Evolutionary conservation across 2,888 invertebrate genomes (phyloP).

Genomic region (Dryocosmus kuriphilus): DNA sequence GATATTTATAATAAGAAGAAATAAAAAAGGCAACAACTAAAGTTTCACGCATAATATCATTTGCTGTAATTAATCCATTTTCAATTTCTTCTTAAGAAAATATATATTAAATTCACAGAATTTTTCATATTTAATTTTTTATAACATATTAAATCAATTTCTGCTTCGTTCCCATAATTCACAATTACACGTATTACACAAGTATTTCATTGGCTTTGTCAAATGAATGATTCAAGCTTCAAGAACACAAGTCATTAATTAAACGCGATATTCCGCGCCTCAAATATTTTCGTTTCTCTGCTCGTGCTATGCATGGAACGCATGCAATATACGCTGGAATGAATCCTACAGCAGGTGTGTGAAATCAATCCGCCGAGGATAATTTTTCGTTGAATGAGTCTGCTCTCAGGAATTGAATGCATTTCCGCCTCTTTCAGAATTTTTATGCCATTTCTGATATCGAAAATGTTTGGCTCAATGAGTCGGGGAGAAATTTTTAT

Average conservation of each 20-base stretch:
- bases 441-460: background rate
- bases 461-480: background rate
- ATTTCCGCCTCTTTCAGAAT: conserved; percentile 3
- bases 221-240: conserved; percentile 69
- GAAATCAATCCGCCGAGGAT: conserved; percentile 1
- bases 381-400: background rate
- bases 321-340: conserved; percentile 8
- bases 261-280: conserved; percentile 53
- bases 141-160: background rate
- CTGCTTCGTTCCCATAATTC: conserved; percentile 58
- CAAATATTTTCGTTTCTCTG: conserved; percentile 23
- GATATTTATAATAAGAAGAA: too few relatives aligned
- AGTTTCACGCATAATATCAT: too few relatives aligned
- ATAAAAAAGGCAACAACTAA: too few relatives aligned
- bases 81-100: too few relatives aligned
- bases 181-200: conserved; percentile 56
- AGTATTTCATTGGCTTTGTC: too few relatives aligned
- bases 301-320: background rate
- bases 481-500: background rate
- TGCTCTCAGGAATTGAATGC: background rate
- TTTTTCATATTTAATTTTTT: too few relatives aligned
- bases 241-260: conserved; percentile 64
- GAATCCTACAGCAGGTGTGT: conserved; percentile 9
- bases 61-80: too few relatives aligned
- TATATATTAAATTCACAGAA: too few relatives aligned